Percentiles rank a stretch among this genome's conserved stretches.
Evolutionary conservation across 2,113 vertebrate species (phyloP).

Genomic region (Prinia subflava): DNA sequence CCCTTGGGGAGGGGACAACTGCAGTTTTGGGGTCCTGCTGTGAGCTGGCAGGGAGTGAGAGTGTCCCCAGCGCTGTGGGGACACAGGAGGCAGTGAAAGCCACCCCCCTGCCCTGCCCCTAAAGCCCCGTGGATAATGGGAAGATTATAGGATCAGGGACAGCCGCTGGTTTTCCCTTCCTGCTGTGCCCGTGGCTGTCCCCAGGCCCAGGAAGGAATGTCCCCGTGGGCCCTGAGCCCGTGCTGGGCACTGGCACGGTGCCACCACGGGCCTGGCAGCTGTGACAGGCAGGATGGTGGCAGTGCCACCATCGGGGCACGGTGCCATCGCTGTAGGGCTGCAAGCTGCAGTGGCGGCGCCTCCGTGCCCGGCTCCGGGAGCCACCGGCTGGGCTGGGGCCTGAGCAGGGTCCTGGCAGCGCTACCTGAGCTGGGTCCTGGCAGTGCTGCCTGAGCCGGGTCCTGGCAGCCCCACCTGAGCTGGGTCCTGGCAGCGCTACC

Average conservation of each 20-base stretch:
- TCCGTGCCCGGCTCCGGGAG: too few species aligned
- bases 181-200: accelerated
- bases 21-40: not conserved
- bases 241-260: not conserved
- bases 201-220: not conserved
- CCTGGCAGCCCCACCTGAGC: not conserved
- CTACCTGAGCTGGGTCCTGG: too few species aligned
- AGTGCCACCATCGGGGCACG: not conserved
- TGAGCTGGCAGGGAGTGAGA: not conserved
- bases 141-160: conserved; percentile 20
- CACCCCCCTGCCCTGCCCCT: not conserved
- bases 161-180: not conserved
- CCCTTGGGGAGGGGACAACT: not conserved
- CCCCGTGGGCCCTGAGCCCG: accelerated
- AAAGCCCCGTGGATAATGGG: not conserved
- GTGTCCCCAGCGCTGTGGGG: accelerated
- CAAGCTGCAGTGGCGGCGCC: not conserved
- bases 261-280: not conserved
- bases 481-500: too few species aligned
- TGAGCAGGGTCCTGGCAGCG: too few species aligned
- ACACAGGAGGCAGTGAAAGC: not conserved
- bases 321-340: not conserved
- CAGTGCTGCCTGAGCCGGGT: not conserved
- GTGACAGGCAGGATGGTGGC: not conserved
- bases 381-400: too few species aligned